These are phyloP conservation scores for Saguinus imperator DNA, from an alignment of 2,113 vertebrate genomes.

Conservation along the genomic window DNA sequence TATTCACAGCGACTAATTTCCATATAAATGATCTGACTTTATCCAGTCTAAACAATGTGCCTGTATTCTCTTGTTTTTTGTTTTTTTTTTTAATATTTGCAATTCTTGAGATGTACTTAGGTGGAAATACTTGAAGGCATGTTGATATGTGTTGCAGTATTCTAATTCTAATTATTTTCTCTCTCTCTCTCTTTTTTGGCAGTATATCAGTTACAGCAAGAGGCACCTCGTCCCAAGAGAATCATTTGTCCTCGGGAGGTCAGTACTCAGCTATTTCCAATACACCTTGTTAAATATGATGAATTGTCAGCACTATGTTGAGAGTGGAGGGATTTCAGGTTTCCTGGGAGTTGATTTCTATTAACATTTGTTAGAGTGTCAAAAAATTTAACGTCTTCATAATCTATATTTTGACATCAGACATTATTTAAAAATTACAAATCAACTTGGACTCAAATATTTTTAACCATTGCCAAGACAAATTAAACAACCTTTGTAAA, in stretches of 20 bases:
- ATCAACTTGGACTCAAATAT: not conserved
- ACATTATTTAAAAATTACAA: slow-evolving; percentile 25
- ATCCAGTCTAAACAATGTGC: slow-evolving; percentile 44
- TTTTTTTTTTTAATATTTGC: slow-evolving; percentile 56
- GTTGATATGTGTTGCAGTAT: slow-evolving; percentile 43
- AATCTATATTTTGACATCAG: slow-evolving; percentile 19
- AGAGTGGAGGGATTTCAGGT: slow-evolving; percentile 39
- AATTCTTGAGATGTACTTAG: slow-evolving; percentile 62
- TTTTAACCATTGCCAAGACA: not conserved
- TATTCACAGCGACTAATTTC: slow-evolving; percentile 69
- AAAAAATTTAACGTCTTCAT: slow-evolving; percentile 44
- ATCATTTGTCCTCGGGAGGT: slow-evolving; percentile 96
- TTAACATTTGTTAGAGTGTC: slow-evolving; percentile 57
- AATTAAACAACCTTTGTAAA: not conserved
- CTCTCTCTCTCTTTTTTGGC: slow-evolving; percentile 79
- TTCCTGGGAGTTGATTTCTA: slow-evolving; percentile 12
- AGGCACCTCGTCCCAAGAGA: slow-evolving; percentile 97
- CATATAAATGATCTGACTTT: slow-evolving; percentile 74
- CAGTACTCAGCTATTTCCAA: slow-evolving; percentile 79
- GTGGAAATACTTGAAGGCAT: slow-evolving; percentile 69
- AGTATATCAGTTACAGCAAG: slow-evolving; percentile 99
- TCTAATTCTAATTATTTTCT: slow-evolving; percentile 74
- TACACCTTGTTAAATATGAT: slow-evolving; percentile 77
- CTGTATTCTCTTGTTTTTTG: not conserved
- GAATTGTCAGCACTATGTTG: slow-evolving; percentile 68